Conservation (phyloP, 2,113 vertebrate genomes). For the Ailuropoda melanoleuca region DNA sequence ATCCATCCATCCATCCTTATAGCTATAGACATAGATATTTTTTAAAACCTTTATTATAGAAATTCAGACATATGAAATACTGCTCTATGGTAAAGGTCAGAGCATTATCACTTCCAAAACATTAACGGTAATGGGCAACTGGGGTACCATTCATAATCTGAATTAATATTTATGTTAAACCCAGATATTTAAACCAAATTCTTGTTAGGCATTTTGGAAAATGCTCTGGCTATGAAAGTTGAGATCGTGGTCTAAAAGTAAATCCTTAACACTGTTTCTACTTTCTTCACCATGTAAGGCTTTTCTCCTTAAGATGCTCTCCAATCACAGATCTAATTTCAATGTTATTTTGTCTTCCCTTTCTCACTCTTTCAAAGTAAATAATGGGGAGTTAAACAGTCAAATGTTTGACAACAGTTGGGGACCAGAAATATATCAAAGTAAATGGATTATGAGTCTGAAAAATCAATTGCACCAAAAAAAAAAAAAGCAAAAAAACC, state of each 20-base stretch:
- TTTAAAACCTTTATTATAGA: neutral
- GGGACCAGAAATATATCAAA: neutral
- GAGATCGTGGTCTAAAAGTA: neutral
- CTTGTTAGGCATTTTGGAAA: neutral
- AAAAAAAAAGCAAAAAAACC: neutral
- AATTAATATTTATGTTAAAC: slow-evolving; percentile 15
- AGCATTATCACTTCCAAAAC: neutral
- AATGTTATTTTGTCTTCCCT: neutral
- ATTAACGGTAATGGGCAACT: neutral
- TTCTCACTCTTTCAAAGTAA: neutral
- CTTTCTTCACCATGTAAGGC: neutral
- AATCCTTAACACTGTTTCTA: neutral
- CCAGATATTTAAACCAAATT: neutral
- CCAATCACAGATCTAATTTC: neutral
- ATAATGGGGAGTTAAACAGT: neutral
- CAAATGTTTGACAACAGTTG: neutral
- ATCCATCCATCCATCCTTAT: neutral
- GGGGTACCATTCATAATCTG: neutral
- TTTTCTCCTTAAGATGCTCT: neutral
- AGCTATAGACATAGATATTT: neutral
- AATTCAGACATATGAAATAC: neutral
- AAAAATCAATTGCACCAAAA: neutral
- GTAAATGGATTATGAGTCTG: neutral
- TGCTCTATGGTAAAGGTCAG: neutral
- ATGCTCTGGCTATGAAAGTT: neutral